A percentile compares a stretch with the other conserved stretches of the same genome.
Conservation (phyloP, 2,113 vertebrate genomes). For the Lutjanus erythropterus region DNA sequence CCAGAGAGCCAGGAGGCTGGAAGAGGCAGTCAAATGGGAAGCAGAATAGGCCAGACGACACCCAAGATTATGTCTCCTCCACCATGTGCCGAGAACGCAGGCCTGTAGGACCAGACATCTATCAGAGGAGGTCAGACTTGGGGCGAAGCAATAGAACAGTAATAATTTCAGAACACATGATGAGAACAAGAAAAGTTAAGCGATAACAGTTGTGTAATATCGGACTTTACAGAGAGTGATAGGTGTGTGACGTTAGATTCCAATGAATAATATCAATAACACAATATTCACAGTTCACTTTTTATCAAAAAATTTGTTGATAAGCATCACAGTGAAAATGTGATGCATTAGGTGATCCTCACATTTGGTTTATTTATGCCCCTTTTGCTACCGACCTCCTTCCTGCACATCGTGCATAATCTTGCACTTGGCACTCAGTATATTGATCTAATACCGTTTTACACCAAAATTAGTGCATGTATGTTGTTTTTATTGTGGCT, state of each 20-base stretch:
- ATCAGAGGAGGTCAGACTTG: constrained; percentile 70
- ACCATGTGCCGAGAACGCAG: constrained; percentile 34
- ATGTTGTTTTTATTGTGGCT: too few relatives aligned
- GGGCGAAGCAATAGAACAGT: constrained; percentile 61
- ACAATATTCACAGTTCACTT: constrained; percentile 22
- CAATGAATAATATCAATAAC: constrained; percentile 3
- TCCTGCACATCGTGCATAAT: constrained; percentile 49
- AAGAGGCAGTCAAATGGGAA: constrained; percentile 57
- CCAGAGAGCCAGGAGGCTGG: constrained; percentile 53
- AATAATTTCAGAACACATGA: constrained; percentile 54
- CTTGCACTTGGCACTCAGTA: constrained; percentile 28
- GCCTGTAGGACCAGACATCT: constrained; percentile 74
- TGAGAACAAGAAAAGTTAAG: constrained; percentile 44
- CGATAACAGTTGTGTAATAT: constrained; percentile 54
- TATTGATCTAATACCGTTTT: too few relatives aligned
- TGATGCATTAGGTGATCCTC: constrained; percentile 13
- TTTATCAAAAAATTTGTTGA: constrained; percentile 31
- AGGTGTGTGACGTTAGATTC: neutral
- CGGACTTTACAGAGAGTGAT: constrained; percentile 3
- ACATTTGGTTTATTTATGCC: constrained; percentile 55
- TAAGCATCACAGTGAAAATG: constrained; percentile 23
- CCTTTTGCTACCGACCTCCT: constrained; percentile 35
- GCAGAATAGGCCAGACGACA: constrained; percentile 71
- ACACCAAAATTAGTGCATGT: too few relatives aligned
- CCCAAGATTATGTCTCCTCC: constrained; percentile 75